These are phyloP conservation scores for Paralichthys olivaceus DNA, from an alignment of 2,113 vertebrate species.

Conservation along the genomic window DNA sequence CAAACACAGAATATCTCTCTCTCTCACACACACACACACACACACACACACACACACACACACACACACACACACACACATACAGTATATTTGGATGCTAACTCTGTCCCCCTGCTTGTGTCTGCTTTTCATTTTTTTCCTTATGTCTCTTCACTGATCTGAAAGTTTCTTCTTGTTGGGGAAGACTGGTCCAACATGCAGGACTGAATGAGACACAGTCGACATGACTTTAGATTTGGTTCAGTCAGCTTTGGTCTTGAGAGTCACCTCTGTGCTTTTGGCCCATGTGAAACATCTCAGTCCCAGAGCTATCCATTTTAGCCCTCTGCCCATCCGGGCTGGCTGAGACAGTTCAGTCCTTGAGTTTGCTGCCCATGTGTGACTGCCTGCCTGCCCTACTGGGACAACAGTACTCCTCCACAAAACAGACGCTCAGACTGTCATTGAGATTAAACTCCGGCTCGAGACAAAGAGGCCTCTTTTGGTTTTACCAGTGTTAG, in stretches of 20 bases:
- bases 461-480: conserved; percentile 1
- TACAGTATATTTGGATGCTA: conserved; percentile 6
- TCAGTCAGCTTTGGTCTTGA: neutral
- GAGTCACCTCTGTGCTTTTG: conserved; percentile 17
- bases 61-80: neutral
- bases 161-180: neutral
- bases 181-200: neutral
- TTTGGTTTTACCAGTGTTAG: neutral
- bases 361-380: conserved; percentile 26
- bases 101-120: conserved; percentile 8
- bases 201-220: neutral
- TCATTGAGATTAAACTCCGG: conserved; percentile 25
- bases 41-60: neutral
- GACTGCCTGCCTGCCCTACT: conserved; percentile 6
- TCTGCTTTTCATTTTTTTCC: conserved; percentile 3
- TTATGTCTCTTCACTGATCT: neutral
- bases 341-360: conserved; percentile 3
- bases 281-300: conserved; percentile 20
- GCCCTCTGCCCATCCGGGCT: conserved; percentile 2
- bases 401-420: conserved; percentile 15
- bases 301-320: neutral
- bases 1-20: neutral
- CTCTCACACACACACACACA: neutral
- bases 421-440: conserved; percentile 21
- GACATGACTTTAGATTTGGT: conserved; percentile 12